These are phyloP conservation scores for Erpornis zantholeuca DNA, from an alignment of 2,113 vertebrate species.

Conservation along the genomic window DNA sequence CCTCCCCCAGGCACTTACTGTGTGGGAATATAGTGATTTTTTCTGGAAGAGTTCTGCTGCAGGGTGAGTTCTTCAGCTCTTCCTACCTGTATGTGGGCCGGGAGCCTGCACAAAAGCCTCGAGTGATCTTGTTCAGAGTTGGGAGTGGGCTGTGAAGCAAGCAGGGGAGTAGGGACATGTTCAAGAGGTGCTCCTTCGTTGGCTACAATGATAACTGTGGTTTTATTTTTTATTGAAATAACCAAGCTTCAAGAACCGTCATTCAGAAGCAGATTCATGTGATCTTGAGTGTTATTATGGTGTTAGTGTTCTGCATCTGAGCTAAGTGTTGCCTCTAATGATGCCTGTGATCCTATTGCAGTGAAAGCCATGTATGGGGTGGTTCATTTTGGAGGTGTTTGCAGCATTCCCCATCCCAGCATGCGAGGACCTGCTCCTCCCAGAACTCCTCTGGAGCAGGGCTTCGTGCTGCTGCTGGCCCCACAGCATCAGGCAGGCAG, in stretches of 20 bases:
- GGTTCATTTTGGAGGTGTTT: neutral
- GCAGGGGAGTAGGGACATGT: neutral
- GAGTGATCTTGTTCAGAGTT: neutral
- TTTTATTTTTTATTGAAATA: neutral
- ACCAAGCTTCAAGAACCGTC: neutral
- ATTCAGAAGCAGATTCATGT: neutral
- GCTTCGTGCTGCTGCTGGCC: neutral
- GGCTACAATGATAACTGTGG: neutral
- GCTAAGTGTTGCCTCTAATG: neutral
- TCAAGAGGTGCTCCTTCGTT: neutral
- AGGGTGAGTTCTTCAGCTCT: neutral
- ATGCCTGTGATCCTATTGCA: neutral
- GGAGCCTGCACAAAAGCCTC: neutral
- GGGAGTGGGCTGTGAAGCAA: constrained; percentile 25
- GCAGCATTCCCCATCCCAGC: neutral
- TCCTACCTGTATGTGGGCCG: constrained; percentile 47
- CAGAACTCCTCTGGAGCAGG: neutral
- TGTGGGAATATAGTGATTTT: constrained; percentile 8
- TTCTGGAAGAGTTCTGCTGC: neutral
- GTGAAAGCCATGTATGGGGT: neutral
- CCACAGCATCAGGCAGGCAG: neutral
- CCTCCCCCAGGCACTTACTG: neutral
- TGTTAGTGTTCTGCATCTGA: neutral
- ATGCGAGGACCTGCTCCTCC: neutral
- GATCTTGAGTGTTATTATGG: neutral